Percentiles rank a stretch among this genome's conserved stretches.
Conservation (phyloP, 2,113 vertebrate genomes). For the Cyprinodon tularosa region DNA sequence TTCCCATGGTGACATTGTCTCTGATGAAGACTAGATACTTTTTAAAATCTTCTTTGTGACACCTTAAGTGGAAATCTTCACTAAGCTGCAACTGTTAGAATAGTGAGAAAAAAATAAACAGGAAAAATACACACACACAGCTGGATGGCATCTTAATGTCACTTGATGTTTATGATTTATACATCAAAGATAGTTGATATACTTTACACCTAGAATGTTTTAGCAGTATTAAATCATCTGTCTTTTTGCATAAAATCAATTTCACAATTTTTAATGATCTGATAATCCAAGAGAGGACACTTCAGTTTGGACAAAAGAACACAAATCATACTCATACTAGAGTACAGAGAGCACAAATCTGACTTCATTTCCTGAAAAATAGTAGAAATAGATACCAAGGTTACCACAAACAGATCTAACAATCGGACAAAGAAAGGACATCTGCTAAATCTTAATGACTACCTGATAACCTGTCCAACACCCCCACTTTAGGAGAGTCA, state of each 20-base stretch:
- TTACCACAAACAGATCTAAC: background rate
- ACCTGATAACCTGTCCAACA: background rate
- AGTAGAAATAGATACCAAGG: too few relatives aligned
- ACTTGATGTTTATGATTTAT: background rate
- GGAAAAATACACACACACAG: background rate
- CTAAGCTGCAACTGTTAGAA: background rate
- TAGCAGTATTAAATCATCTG: too few relatives aligned
- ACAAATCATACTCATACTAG: background rate
- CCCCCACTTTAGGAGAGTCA: background rate
- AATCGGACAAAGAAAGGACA: background rate
- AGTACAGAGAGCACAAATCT: background rate
- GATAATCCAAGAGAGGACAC: background rate
- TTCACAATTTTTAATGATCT: too few relatives aligned
- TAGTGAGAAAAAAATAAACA: too few relatives aligned
- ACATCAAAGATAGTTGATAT: too few relatives aligned
- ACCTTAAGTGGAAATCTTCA: background rate
- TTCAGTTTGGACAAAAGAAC: background rate
- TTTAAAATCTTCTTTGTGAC: background rate
- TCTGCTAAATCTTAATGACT: background rate
- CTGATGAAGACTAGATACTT: background rate
- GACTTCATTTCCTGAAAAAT: too few relatives aligned
- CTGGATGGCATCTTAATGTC: background rate
- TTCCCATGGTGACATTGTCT: background rate
- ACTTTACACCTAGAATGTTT: too few relatives aligned
- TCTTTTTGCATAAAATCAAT: too few relatives aligned